These are phyloP conservation scores for Leucosticte australis DNA, from an alignment of 2,113 vertebrate genomes.

Conservation along the genomic window DNA sequence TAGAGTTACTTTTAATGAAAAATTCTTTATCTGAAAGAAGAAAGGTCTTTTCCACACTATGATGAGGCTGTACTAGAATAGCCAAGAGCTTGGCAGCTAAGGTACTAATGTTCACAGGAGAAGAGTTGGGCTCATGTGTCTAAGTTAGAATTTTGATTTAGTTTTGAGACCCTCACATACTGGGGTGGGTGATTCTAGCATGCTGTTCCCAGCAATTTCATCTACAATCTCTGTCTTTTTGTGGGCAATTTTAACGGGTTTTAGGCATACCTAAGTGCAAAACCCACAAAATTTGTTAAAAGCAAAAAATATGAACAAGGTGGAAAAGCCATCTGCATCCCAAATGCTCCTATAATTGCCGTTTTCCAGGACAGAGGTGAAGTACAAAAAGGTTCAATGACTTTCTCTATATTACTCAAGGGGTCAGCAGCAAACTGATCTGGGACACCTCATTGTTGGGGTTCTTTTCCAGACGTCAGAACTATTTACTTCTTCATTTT, in stretches of 20 bases:
- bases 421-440: not conserved
- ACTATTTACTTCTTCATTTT: not conserved
- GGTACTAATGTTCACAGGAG: not conserved
- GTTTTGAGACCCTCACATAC: not conserved
- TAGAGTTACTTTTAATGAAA: not conserved
- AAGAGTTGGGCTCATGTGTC: not conserved
- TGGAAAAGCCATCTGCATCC: not conserved
- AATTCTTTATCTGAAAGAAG: not conserved
- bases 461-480: not conserved
- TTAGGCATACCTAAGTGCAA: not conserved
- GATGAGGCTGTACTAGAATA: not conserved
- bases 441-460: not conserved
- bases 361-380: not conserved
- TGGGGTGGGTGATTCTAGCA: not conserved
- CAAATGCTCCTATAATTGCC: not conserved
- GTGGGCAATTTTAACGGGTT: not conserved
- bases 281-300: not conserved
- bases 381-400: not conserved
- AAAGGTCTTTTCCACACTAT: not conserved
- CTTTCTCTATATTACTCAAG: not conserved
- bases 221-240: not conserved
- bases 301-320: not conserved
- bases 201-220: not conserved
- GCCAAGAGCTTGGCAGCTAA: not conserved
- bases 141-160: not conserved